Base-by-base conservation (phyloP, 2,113 vertebrate genomes). In the Labeo catla region DNA sequence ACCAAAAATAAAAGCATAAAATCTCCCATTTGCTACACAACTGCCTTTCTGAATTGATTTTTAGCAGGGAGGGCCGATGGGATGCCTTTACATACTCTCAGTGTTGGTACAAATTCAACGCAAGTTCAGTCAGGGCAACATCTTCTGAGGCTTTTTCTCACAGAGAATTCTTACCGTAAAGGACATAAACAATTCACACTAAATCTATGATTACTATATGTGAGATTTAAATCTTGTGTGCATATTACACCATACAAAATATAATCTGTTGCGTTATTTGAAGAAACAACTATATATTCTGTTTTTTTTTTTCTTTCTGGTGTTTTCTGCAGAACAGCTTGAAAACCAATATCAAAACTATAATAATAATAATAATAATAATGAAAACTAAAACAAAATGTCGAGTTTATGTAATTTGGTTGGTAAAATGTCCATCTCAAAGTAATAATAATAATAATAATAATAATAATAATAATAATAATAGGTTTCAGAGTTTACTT, bases 1-100 rank as follows among this genome's bases (percentile, higher is more conserved):
- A 45, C 74, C 77, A 83, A 85, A 81, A 78, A 82, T 80, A 91
- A 49, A 59, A 83, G 72, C 23, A 65, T 74, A 39, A 52, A 49
- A 77, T 85, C 39, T 78, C 63, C 57, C 15, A 28, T 85, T 81
- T 85, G 45, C 57, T 66, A 83, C 61, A 72, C 59, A 77, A 70
- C 47, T 81, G 72, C 68, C 12, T 68, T n/a, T 49, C 23, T 81
- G 66, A 49, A 47, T 59, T 73, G 66, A 50, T 73, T 86, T 83
- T 74, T 47, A 57, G 7, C 16, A 61, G 43, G 13, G 54, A 73
- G 52, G 15, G 49, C 39, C 54, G 84, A 79, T 28, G 50, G 83
- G 78, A 43, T 28, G 52, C 23, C n/a, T 28, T 68, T 81, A 66
- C 61, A 50, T 19, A 36, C 23, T 43, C 61, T 68, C 80, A 50